Conservation (phyloP, 2,888 invertebrate species). For the Aphidius colemani region DNA sequence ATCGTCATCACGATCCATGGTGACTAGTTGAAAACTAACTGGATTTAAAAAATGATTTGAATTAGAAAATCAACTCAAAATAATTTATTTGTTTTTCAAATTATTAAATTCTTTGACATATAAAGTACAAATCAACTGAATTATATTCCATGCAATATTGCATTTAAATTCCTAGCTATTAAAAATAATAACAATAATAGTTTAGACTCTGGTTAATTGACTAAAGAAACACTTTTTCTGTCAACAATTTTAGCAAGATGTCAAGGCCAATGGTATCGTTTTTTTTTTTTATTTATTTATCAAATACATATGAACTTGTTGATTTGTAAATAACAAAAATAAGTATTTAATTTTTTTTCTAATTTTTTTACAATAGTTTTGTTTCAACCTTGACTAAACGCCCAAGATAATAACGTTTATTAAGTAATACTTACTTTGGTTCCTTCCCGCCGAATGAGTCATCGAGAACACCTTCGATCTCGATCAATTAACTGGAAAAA, state of each 20-base stretch:
- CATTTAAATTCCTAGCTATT: too few species aligned
- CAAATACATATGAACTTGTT: too few species aligned
- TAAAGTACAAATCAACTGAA: too few species aligned
- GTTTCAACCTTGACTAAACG: slow-evolving; percentile 6
- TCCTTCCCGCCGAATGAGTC: slow-evolving; percentile 24
- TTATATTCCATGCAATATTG: too few species aligned
- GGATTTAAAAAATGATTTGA: not conserved
- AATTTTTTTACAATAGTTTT: not conserved
- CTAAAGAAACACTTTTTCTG: too few species aligned
- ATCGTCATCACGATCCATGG: slow-evolving; percentile 56
- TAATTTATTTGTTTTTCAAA: slow-evolving; percentile 1
- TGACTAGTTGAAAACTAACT: slow-evolving; percentile 26
- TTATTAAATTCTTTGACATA: not conserved
- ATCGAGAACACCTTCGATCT: slow-evolving; percentile 19
- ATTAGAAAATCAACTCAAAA: slow-evolving; percentile 7
- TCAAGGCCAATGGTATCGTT: not conserved
- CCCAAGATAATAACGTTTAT: not conserved
- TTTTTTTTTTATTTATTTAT: not conserved
- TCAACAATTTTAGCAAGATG: too few species aligned
- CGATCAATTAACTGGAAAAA: slow-evolving; percentile 4
- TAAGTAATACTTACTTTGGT: slow-evolving; percentile 28
- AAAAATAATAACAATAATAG: too few species aligned
- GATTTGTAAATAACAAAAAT: too few species aligned
- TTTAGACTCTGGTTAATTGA: too few species aligned
- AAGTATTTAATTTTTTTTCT: not conserved